Base-by-base conservation (phyloP, 1,140 invertebrate genomes). In the Phortica variegata region DNA sequence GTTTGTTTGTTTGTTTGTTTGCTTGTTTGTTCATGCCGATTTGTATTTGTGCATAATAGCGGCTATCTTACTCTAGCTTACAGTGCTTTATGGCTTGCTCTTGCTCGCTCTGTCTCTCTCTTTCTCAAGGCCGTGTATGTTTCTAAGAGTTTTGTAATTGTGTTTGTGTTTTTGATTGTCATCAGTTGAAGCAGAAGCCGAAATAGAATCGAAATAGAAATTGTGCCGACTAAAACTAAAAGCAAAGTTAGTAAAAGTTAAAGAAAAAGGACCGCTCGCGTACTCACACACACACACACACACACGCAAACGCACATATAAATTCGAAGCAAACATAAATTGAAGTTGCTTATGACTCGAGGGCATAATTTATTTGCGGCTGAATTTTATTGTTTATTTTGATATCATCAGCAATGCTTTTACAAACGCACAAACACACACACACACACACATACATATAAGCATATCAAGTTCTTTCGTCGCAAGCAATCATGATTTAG, bases 111-210 rank as follows among this genome's bases (percentile, higher is more conserved):
- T 62, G 66, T 66, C 60, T 49, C 39, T 40, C 60, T 47, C 56
- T 68, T 68, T 62, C 56, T 65, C 61, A 54, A 45, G 39, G 51
- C 54, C 36, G 47, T 41, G 23, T 47, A 49, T 38, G 33, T 49
- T 48, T 66, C 39, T 68, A 58, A 63, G 52, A 56, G 46, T 55
- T 60, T 62, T 62, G 61, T 70, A 65, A 70, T 70, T 70, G 65
- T 70, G 56, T 70, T 70, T 70, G 65, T 70, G 65, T 62, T 60
- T 69, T 61, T 70, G 65, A 70, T 70, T 70, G 59, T 56, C 61
- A 62, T 70, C 65, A 65, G 58, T 60, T 57, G 62, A 56, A 57
- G n/a, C n/a, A n/a, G n/a, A n/a, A n/a, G n/a, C n/a, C n/a, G n/a
- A n/a, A n/a, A n/a, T n/a, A n/a, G n/a, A n/a, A n/a, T n/a, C n/a